phyloP scores from a whole-genome alignment of 2,888 invertebrate genomes.

The Tanytarsus gracilentus region DNA sequence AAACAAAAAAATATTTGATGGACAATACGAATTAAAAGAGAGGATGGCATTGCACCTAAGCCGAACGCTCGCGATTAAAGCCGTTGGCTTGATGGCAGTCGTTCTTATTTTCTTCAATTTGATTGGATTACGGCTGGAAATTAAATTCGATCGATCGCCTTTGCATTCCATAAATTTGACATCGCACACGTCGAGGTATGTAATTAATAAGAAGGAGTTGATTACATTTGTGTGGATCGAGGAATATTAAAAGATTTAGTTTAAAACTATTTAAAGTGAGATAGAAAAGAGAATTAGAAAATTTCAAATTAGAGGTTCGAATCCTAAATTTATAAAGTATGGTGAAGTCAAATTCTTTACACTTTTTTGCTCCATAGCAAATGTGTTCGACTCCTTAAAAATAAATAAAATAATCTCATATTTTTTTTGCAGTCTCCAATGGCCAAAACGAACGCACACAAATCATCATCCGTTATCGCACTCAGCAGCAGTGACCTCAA shows the following conservation, averaged over 20 bases:
- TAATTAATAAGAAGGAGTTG: too few relatives aligned
- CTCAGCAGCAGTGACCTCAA: slow-evolving; percentile 5
- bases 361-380: neutral
- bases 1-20: neutral
- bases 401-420: slow-evolving; percentile 1
- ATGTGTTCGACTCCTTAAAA: neutral
- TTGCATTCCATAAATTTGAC: too few relatives aligned
- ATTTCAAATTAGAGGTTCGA: too few relatives aligned
- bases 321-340: too few relatives aligned
- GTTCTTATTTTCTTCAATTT: slow-evolving; percentile 37
- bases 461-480: slow-evolving; percentile 4
- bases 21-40: too few relatives aligned
- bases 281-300: too few relatives aligned
- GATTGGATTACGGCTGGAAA: slow-evolving; percentile 38
- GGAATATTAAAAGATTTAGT: too few relatives aligned
- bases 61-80: slow-evolving; percentile 35
- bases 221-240: too few relatives aligned
- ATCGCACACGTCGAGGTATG: slow-evolving; percentile 23
- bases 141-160: slow-evolving; percentile 28
- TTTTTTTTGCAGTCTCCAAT: slow-evolving; percentile 30
- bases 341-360: too few relatives aligned
- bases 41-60: slow-evolving; percentile 34
- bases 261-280: too few relatives aligned
- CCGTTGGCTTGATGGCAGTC: slow-evolving; percentile 36
- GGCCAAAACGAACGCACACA: slow-evolving; percentile 31